Evolutionary conservation across 2,797 vertebrate species (phyloP).

Genomic region (Tapirus indicus): DNA sequence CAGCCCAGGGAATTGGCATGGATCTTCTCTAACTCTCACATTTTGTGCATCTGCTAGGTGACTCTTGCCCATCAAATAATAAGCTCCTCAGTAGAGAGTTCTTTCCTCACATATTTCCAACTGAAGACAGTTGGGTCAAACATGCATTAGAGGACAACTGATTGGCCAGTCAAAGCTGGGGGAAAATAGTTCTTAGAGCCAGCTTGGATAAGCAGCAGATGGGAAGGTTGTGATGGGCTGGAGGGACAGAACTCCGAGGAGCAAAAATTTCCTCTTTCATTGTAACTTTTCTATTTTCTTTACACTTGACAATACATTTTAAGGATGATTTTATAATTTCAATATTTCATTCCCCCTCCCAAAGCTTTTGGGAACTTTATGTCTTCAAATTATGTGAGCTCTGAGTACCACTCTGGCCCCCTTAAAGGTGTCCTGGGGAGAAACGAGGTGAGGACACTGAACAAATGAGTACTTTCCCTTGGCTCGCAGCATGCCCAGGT

Average conservation of each 20-base stretch:
- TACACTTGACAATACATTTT: neutral
- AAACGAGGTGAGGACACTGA: neutral
- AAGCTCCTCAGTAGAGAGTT: conserved; percentile 28
- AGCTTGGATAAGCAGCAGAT: neutral
- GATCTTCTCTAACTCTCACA: neutral
- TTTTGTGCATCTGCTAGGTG: neutral
- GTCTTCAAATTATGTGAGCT: neutral
- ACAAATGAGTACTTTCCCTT: neutral
- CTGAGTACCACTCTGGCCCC: neutral
- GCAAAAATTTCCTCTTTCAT: neutral
- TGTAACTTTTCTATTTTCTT: neutral
- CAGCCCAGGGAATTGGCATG: neutral
- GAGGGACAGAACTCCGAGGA: neutral
- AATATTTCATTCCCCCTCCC: neutral
- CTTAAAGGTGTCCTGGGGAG: neutral
- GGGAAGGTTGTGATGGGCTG: neutral
- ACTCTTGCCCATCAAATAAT: neutral
- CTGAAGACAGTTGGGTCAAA: conserved; percentile 24
- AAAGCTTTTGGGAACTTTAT: neutral
- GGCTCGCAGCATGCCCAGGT: neutral
- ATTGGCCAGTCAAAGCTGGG: neutral
- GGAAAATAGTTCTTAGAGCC: neutral
- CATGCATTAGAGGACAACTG: neutral
- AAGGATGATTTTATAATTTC: conserved; percentile 26
- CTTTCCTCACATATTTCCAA: neutral